phyloP scores from a whole-genome alignment of 2,888 invertebrate species.

The Apantesis nais region DNA sequence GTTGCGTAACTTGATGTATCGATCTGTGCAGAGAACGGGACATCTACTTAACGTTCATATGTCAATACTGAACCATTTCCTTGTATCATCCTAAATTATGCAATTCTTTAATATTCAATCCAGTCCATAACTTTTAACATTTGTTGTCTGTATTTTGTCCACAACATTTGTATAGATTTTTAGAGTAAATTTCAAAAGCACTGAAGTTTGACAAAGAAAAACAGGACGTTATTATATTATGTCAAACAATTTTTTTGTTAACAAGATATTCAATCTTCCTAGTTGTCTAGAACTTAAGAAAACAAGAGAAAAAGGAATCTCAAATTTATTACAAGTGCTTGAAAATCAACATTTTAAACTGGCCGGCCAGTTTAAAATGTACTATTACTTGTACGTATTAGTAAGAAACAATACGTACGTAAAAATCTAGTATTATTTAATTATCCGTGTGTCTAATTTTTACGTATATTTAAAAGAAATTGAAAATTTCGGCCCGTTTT shows the following conservation, averaged over 20 bases:
- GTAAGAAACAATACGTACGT: neutral
- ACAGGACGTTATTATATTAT: neutral
- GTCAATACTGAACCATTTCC: constrained; percentile 57
- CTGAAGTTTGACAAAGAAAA: neutral
- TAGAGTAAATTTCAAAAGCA: neutral
- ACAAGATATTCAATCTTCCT: neutral
- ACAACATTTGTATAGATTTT: neutral
- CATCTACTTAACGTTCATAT: constrained; percentile 65
- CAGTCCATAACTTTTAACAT: neutral
- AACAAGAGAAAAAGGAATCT: neutral
- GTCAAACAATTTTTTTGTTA: neutral
- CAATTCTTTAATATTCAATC: constrained; percentile 4
- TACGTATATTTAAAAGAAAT: neutral
- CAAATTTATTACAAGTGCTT: neutral
- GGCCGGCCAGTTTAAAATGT: too few species aligned
- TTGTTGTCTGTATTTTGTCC: neutral
- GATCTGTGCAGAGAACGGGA: constrained; percentile 77
- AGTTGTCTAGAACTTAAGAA: neutral
- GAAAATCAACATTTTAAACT: neutral
- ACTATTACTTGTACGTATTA: neutral
- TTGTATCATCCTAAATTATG: constrained; percentile 37
- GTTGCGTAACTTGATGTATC: constrained; percentile 83
- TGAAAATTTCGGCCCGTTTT: neutral
- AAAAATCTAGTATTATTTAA: neutral
- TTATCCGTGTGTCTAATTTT: neutral